Conservation (phyloP, 2,113 vertebrate species). For the Hypocryptadius cinnamomeus region DNA sequence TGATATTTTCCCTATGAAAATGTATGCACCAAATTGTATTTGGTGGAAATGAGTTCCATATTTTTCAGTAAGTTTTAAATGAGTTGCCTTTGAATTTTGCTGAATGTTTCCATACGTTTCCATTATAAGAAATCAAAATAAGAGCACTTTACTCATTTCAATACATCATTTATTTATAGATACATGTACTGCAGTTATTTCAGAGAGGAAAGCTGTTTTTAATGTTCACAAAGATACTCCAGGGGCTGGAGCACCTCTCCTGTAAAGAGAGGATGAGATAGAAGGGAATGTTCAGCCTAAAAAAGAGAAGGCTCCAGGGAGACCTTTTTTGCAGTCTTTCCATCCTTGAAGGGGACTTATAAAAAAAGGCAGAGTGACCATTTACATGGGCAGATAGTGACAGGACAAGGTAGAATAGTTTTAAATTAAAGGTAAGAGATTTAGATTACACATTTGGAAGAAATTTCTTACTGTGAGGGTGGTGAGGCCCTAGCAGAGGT, state of each 20-base stretch:
- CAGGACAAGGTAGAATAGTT: neutral
- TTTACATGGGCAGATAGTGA: neutral
- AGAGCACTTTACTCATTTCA: neutral
- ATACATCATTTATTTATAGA: neutral
- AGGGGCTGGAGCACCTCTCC: neutral
- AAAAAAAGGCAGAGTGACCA: neutral
- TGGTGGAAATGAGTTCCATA: neutral
- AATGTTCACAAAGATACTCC: neutral
- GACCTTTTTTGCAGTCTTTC: neutral
- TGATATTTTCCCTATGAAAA: neutral
- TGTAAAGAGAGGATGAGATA: neutral
- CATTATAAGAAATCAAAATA: neutral
- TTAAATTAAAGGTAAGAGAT: neutral
- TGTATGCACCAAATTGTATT: neutral
- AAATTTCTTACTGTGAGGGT: neutral
- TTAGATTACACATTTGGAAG: neutral
- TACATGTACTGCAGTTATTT: neutral
- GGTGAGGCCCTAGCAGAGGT: fast-evolving
- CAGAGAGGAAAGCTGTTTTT: neutral
- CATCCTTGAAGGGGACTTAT: neutral
- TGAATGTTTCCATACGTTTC: neutral
- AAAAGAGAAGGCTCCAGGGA: neutral
- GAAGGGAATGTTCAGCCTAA: neutral
- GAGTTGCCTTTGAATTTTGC: neutral
- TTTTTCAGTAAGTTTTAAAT: neutral